Evolutionary conservation across 1,140 invertebrate species (phyloP).

Genomic region (Drosophila pseudoananassae): DNA sequence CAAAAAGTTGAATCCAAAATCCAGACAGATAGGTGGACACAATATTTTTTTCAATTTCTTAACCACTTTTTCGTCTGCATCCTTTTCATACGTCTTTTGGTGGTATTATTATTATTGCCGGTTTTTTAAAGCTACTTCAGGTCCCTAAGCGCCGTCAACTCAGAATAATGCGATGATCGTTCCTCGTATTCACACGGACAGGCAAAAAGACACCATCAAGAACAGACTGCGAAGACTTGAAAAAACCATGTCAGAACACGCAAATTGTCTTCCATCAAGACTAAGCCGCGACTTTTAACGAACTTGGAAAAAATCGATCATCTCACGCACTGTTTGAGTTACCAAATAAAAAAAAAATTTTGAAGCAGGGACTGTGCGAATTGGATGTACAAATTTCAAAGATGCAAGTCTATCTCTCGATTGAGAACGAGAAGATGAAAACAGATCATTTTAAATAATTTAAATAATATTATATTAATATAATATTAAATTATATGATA

Average conservation of each 20-base stretch:
- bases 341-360: slow-evolving; percentile 18
- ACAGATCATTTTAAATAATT: background rate
- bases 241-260: slow-evolving; percentile 21
- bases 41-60: slow-evolving; percentile 23
- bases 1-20: slow-evolving; percentile 76
- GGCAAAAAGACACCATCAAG: slow-evolving; percentile 32
- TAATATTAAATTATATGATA: too few relatives aligned
- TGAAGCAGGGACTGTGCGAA: slow-evolving; percentile 25
- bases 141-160: slow-evolving; percentile 42
- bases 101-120: slow-evolving; percentile 67
- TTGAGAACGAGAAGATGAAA: slow-evolving; percentile 6
- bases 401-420: slow-evolving; percentile 2
- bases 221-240: background rate
- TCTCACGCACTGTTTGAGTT: slow-evolving; percentile 40
- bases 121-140: slow-evolving; percentile 28
- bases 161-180: slow-evolving; percentile 30
- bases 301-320: slow-evolving; percentile 22
- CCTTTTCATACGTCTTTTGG: slow-evolving; percentile 37
- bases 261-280: slow-evolving; percentile 24
- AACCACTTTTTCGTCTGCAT: slow-evolving; percentile 8
- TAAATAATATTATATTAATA: too few relatives aligned
- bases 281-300: slow-evolving; percentile 10
- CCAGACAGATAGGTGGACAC: slow-evolving; percentile 78
- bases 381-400: slow-evolving; percentile 14
- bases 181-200: slow-evolving; percentile 24